Evolutionary conservation across 2,888 invertebrate genomes (phyloP).

Genomic region (Tenodera sinensis): DNA sequence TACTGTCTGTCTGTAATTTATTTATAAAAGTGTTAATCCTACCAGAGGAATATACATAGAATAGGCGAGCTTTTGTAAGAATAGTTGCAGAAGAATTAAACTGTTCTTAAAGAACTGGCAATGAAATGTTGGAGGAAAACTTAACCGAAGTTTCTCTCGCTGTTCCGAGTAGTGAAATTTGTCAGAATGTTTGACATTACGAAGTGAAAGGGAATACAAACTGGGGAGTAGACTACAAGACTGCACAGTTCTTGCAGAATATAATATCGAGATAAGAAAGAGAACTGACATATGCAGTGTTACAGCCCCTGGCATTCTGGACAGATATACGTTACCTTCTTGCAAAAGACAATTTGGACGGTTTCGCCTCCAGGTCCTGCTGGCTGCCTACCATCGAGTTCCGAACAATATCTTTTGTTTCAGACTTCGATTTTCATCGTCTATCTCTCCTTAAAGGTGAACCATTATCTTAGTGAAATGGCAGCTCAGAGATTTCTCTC

Average conservation of each 20-base stretch:
- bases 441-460: neutral
- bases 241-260: neutral
- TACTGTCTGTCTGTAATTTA: too few species aligned
- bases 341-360: neutral
- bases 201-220: too few species aligned
- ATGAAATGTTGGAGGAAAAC: too few species aligned
- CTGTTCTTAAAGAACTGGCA: too few species aligned
- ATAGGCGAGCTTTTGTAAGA: too few species aligned
- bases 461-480: neutral
- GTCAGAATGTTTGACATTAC: too few species aligned
- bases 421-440: neutral
- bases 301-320: neutral
- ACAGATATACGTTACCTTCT: neutral
- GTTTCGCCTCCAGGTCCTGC: neutral
- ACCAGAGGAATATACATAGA: too few species aligned
- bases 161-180: too few species aligned
- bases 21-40: too few species aligned
- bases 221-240: too few species aligned
- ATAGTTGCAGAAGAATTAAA: too few species aligned
- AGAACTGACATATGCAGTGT: neutral
- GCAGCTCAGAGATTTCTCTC: neutral
- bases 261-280: neutral
- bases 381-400: neutral
- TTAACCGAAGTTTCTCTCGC: too few species aligned
- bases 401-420: neutral